Conservation (phyloP, 2,113 vertebrate genomes). For the Pterocles orientalis region DNA sequence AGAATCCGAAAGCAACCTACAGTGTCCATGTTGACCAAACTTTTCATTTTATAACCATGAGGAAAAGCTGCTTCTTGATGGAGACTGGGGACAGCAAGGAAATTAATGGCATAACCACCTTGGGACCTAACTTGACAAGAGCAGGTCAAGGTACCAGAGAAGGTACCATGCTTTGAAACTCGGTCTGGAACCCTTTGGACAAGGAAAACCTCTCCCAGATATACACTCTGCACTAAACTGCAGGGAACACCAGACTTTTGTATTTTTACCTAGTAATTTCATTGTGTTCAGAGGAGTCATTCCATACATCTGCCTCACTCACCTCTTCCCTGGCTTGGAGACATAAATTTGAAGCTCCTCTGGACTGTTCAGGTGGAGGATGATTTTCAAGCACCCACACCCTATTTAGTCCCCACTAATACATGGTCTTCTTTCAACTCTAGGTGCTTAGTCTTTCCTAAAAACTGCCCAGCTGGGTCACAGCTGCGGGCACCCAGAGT, state of each 20-base stretch:
- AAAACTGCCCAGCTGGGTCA: not conserved
- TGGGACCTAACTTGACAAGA: constrained; percentile 34
- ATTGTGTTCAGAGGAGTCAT: not conserved
- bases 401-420: not conserved
- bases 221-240: not conserved
- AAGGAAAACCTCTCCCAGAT: constrained; percentile 16
- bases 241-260: not conserved
- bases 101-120: constrained; percentile 16
- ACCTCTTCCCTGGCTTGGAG: not conserved
- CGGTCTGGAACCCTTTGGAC: not conserved
- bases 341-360: not conserved
- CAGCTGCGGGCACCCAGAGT: not conserved
- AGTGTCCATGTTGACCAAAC: not conserved
- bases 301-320: not conserved
- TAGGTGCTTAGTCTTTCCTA: not conserved
- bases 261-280: not conserved
- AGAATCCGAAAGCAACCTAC: not conserved
- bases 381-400: not conserved
- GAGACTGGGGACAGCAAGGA: not conserved
- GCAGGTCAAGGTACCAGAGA: constrained; percentile 22
- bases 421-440: not conserved
- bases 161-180: constrained; percentile 15
- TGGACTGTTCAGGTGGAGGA: not conserved
- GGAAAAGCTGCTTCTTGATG: not conserved
- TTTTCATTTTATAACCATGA: not conserved